Conservation (phyloP, 2,888 invertebrate species). For the Hedya salicella region DNA sequence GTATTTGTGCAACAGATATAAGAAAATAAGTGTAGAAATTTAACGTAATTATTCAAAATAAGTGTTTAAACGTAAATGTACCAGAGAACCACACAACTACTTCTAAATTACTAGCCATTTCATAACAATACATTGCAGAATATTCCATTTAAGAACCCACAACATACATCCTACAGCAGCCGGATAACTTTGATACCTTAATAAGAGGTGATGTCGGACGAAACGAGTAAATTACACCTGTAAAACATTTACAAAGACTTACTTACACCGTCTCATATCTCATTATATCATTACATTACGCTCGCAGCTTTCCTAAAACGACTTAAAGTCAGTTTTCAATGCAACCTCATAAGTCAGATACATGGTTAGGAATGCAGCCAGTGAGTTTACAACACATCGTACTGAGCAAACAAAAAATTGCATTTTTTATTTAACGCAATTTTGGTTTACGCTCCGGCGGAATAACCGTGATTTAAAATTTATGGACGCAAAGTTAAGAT, state of each 20-base stretch:
- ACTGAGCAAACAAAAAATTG: conserved; percentile 62
- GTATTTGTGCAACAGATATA: too few relatives aligned
- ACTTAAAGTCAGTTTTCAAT: background rate
- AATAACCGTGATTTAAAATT: conserved; percentile 59
- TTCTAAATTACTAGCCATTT: background rate
- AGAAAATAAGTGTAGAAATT: too few relatives aligned
- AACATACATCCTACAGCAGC: conserved; percentile 22
- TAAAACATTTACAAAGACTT: conserved; percentile 52
- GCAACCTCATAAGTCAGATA: background rate
- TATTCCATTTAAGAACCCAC: background rate
- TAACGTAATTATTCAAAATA: too few relatives aligned
- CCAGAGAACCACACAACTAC: too few relatives aligned
- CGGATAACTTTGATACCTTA: conserved; percentile 67
- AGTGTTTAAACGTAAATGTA: too few relatives aligned
- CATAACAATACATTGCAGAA: background rate
- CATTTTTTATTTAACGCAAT: conserved; percentile 66
- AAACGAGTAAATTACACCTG: conserved; percentile 69
- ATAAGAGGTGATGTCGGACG: conserved; percentile 64
- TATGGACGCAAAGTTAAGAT: conserved; percentile 37
- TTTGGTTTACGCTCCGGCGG: conserved; percentile 53
- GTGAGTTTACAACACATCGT: conserved; percentile 45
- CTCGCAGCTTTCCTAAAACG: background rate
- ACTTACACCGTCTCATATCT: background rate
- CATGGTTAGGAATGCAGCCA: background rate
- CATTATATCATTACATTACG: background rate